phyloP scores from a whole-genome alignment of 2,113 vertebrate genomes.

The Elgaria multicarinata region DNA sequence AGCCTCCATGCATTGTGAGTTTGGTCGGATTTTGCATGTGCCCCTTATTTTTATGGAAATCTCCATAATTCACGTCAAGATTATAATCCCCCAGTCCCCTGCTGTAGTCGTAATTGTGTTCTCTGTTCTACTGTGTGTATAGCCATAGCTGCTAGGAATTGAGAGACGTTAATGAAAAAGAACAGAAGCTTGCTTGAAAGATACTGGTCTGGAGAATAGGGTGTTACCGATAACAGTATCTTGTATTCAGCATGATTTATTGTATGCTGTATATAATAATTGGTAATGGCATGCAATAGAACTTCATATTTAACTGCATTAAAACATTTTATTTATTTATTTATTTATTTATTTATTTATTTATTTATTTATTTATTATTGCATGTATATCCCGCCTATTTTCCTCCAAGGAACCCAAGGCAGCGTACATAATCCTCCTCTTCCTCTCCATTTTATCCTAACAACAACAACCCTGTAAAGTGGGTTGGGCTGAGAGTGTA shows the following conservation, averaged over 20 bases:
- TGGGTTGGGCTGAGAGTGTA: too few relatives aligned
- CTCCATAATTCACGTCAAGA: background rate
- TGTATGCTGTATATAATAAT: background rate
- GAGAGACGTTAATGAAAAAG: background rate
- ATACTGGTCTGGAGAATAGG: background rate
- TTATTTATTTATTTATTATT: too few relatives aligned
- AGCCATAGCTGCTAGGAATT: background rate
- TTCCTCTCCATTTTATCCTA: too few relatives aligned
- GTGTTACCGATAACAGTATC: background rate
- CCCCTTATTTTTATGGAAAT: background rate
- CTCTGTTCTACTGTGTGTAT: background rate
- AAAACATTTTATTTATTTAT: too few relatives aligned
- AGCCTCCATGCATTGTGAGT: rapidly evolving
- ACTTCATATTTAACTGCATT: background rate
- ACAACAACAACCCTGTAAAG: too few relatives aligned
- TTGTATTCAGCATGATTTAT: background rate
- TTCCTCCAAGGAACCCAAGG: too few relatives aligned
- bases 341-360: too few relatives aligned
- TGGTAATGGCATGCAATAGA: background rate
- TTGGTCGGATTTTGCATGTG: background rate
- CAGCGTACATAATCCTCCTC: too few relatives aligned
- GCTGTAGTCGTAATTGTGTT: background rate
- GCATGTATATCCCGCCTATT: too few relatives aligned
- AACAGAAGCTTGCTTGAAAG: constrained; percentile 5
- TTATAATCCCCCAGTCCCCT: background rate